These are phyloP conservation scores for Apamea crenata DNA, from an alignment of 2,888 invertebrate species.

Conservation along the genomic window DNA sequence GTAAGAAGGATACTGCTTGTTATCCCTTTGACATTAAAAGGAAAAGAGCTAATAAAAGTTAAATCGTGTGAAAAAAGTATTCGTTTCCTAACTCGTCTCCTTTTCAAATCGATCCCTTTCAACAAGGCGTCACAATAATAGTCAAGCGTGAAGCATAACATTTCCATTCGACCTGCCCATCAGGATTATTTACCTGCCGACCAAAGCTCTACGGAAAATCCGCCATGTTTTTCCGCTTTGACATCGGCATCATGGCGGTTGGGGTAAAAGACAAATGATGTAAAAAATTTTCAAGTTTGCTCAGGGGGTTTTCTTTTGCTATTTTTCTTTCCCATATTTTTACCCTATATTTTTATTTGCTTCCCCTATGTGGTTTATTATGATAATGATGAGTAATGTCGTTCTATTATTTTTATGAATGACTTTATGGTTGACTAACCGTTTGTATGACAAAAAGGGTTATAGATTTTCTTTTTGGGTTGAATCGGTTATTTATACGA, in stretches of 20 bases:
- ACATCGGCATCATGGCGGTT: conserved; percentile 68
- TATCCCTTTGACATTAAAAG: not conserved
- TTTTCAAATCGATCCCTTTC: not conserved
- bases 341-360: conserved; percentile 46
- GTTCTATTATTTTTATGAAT: conserved; percentile 51
- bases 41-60: not conserved
- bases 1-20: not conserved
- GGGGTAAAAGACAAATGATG: conserved; percentile 74
- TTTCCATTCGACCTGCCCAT: conserved; percentile 61
- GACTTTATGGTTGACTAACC: conserved; percentile 41
- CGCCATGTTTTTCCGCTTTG: conserved; percentile 69
- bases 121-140: conserved; percentile 25
- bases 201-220: conserved; percentile 49
- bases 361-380: conserved; percentile 49
- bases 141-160: conserved; percentile 38
- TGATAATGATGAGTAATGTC: conserved; percentile 57
- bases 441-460: conserved; percentile 12
- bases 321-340: conserved; percentile 19
- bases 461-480: conserved; percentile 8
- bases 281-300: conserved; percentile 68
- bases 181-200: conserved; percentile 68
- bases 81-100: not conserved
- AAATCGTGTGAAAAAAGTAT: not conserved
- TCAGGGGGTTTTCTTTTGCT: conserved; percentile 1
- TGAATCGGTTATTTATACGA: not conserved